Percentiles rank a stretch among this genome's conserved stretches.
Evolutionary conservation across 1,140 invertebrate genomes (phyloP).

Genomic region (Microvelia longipes): DNA sequence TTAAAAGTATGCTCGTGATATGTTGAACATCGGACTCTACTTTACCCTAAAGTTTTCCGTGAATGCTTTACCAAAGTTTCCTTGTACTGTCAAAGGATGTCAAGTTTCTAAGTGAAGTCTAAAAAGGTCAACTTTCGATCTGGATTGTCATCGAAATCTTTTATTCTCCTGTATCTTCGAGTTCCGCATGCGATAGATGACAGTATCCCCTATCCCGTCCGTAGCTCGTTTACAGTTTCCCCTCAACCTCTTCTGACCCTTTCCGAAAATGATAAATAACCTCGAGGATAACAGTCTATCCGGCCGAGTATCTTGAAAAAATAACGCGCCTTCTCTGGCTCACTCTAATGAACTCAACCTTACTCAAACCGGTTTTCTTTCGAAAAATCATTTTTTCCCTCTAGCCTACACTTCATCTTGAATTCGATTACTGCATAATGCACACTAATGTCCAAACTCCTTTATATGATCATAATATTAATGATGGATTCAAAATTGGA

Average conservation of each 20-base stretch:
- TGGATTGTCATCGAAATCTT: background rate
- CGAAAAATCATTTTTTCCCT: too few species aligned
- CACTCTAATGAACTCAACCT: background rate
- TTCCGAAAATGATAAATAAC: background rate
- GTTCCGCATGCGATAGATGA: background rate
- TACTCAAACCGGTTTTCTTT: background rate
- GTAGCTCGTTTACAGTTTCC: background rate
- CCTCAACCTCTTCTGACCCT: background rate
- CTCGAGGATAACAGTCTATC: background rate
- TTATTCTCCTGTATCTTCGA: background rate
- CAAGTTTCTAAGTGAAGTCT: too few species aligned
- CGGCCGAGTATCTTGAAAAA: background rate
- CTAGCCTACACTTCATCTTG: too few species aligned
- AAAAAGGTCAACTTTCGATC: background rate
- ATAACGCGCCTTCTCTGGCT: background rate
- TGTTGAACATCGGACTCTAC: too few species aligned
- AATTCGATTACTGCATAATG: too few species aligned
- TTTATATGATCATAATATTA: too few species aligned
- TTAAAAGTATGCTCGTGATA: too few species aligned
- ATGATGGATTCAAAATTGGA: too few species aligned
- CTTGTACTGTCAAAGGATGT: too few species aligned
- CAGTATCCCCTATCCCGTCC: background rate
- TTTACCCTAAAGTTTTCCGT: too few species aligned
- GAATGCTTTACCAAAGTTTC: too few species aligned
- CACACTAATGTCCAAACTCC: too few species aligned